Conservation (phyloP, 2,113 vertebrate genomes). For the Nothocercus julius region DNA sequence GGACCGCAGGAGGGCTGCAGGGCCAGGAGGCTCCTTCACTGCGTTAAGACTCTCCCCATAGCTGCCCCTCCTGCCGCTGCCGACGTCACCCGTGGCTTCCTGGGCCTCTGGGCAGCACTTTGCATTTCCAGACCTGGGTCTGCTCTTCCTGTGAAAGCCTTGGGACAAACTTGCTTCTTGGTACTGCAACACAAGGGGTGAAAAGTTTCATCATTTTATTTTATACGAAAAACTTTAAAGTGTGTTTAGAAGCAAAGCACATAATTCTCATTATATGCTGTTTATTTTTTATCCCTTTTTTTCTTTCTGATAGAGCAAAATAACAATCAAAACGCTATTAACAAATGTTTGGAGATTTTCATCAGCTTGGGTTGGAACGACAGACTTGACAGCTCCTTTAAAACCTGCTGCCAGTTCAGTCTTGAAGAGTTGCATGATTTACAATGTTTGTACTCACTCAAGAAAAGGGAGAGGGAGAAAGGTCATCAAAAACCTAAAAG, state of each 20-base stretch:
- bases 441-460: not conserved
- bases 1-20: too few relatives aligned
- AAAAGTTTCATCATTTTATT: not conserved
- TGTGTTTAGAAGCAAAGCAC: not conserved
- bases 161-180: not conserved
- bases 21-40: too few relatives aligned
- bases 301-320: not conserved
- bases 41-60: too few relatives aligned
- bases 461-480: not conserved
- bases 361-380: not conserved
- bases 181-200: not conserved
- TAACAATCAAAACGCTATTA: not conserved
- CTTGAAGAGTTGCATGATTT: not conserved
- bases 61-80: too few relatives aligned
- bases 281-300: not conserved
- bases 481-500: not conserved
- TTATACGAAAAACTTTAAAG: not conserved
- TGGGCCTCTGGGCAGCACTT: not conserved
- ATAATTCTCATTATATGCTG: not conserved
- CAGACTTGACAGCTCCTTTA: not conserved
- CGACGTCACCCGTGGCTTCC: accelerated
- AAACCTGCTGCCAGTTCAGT: not conserved
- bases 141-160: not conserved
- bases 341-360: not conserved
- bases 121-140: not conserved